Base-by-base conservation (phyloP, 2,888 invertebrate genomes). In the Drosophila cognata region DNA sequence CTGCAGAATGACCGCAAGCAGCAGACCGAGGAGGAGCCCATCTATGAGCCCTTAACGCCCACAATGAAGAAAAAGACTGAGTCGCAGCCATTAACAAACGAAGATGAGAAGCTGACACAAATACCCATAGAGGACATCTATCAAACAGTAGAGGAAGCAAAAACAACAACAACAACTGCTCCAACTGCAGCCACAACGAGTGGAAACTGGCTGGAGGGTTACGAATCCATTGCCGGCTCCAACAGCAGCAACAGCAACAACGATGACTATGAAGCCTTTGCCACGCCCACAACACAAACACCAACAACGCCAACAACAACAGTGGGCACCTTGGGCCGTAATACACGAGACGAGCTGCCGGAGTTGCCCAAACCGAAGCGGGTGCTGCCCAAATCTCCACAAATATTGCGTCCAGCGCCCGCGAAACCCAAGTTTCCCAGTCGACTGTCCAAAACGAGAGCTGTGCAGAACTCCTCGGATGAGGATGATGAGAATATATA, bases 401-500 rank as follows among this genome's bases (percentile, higher is more conserved):
- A 60, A 59, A 84, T 82, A 0, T 57, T 80, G 41, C 84, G 82
- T 6, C 84, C 90, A 4, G 81, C 88, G 11, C 90, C 92, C 0
- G 74, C 81, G 5, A 77, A 81, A 46, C 87, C 83, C 8, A 28
- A 55, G 1, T 59, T 66, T 11, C 25, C 63, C 2, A 77, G 64
- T 25, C 43, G 61, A 16, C 35, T 57, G 1, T 31, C 16, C 55
- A 52, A 52, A 33, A 18, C 29, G 3, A 38, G 51, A 11, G 3
- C 36, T 1, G 51, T 50, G 0, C 62, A 55, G 0, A 46, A 29
- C 2, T 64, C 71, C 5, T 71, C 88, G 18, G 80, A 76, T 21
- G 87, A 82, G 48, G 88, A 85, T 25, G 94, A 93, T 28, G 95
- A 95, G 77, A 95, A 95, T 81, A 95, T 95, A 74, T 95, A 95